phyloP scores from a whole-genome alignment of 2,797 vertebrate species.

The Lithobates pipiens region DNA sequence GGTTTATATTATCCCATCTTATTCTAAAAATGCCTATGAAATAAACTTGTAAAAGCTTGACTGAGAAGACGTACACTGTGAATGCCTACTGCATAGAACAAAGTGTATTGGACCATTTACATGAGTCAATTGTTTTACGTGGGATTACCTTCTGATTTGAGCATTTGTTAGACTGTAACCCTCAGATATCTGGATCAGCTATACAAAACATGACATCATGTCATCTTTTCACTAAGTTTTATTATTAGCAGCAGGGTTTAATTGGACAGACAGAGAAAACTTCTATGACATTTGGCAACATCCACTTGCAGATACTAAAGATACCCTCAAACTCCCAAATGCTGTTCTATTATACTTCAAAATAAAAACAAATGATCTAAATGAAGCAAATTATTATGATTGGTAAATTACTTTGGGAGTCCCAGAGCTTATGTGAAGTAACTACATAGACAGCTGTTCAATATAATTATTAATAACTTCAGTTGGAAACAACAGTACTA shows the following conservation, averaged over 20 bases:
- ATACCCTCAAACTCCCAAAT: not conserved
- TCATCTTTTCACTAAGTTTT: not conserved
- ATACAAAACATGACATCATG: conserved; percentile 14
- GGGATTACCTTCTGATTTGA: conserved; percentile 22
- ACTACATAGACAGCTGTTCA: not conserved
- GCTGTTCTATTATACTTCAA: not conserved
- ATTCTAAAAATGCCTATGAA: not conserved
- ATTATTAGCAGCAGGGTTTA: conserved; percentile 13
- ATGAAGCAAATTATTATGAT: not conserved
- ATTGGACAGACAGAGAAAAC: conserved; percentile 12
- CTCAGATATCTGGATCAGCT: conserved; percentile 28
- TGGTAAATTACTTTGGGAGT: not conserved
- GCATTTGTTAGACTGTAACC: conserved; percentile 5
- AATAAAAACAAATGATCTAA: not conserved
- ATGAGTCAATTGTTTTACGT: conserved; percentile 28
- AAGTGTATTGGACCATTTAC: conserved; percentile 13
- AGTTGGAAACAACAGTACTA: not conserved
- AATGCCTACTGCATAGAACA: conserved; percentile 5
- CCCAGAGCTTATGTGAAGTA: not conserved
- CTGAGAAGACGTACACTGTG: not conserved
- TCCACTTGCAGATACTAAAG: not conserved
- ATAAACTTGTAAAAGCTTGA: not conserved
- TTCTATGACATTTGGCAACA: not conserved
- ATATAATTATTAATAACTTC: not conserved
- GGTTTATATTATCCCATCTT: not conserved